Evolutionary conservation across 1,140 invertebrate species (phyloP), one percentile per base, ranked within the genome.

Genomic region (Pogonognathellus flavescens): DNA sequence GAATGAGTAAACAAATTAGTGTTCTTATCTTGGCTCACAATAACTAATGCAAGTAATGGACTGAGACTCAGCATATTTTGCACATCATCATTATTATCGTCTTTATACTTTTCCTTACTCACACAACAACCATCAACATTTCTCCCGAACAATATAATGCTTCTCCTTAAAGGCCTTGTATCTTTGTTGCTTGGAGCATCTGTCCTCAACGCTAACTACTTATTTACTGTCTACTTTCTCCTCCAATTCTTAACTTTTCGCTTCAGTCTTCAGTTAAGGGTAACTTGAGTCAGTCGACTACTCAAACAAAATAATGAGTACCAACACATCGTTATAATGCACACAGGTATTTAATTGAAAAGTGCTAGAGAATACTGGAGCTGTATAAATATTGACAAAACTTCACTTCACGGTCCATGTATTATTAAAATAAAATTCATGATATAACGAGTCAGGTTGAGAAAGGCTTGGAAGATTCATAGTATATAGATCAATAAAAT

Each of bases 21-120:
- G 31, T 76, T 76, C 25, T 76, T 76, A 76, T 76, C 70, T 18
- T 18, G 25, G 41, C 31, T 76, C 31, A 50, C 41, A 76, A 49
- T 76, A 76, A 76, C 70, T 76, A 76, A 76, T 76, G 70, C 70
- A 76, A 49, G 31, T 76, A 76, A 76, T 76, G 70, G 41, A 76
- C 70, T 76, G 70, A 41, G 70, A 57, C 31, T 76, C 41, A 6
- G 49, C 70, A 76, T 50, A 50, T 31, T 76, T 76, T 50, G n/a
- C 70, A 50, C 70, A 50, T 76, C 41, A 76, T 49, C 16, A 76
- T 66, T 9, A 76, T 50, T 10, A 76, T 31, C 66, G 22, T 31
- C 14, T 13, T 22, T 70, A 14, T 25, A 50, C 70, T 76, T 76
- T 16, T 8, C 16, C n/a, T 18, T n/a, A 41, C n/a, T 18, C 9